A percentile compares a stretch with the other conserved stretches of the same genome.
These are phyloP conservation scores for Paraplagusia blochii DNA, from an alignment of 2,113 vertebrate species.

Conservation along the genomic window DNA sequence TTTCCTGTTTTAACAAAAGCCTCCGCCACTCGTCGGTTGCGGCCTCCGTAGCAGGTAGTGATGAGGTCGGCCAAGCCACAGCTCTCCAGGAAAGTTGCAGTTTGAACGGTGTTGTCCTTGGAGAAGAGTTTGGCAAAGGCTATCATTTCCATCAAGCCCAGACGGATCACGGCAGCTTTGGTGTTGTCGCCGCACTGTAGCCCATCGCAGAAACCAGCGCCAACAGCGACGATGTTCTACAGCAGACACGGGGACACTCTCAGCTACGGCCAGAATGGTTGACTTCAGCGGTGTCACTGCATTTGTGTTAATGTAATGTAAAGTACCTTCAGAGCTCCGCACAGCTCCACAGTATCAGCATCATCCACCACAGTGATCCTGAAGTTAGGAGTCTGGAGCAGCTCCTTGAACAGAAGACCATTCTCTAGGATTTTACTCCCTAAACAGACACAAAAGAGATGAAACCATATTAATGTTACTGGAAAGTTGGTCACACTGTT, in stretches of 20 bases:
- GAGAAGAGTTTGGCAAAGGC: constrained; percentile 83
- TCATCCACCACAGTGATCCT: constrained; percentile 87
- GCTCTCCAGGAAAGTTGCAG: constrained; percentile 87
- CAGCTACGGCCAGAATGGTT: background rate
- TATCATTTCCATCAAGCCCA: constrained; percentile 93
- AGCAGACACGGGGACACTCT: constrained; percentile 1
- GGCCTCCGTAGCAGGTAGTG: constrained; percentile 87
- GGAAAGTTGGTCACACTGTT: too few relatives aligned
- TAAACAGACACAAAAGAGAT: constrained; percentile 29
- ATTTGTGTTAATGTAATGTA: background rate
- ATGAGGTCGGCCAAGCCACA: constrained; percentile 90
- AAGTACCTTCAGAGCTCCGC: constrained; percentile 90
- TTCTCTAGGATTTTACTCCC: constrained; percentile 86
- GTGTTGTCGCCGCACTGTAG: constrained; percentile 88
- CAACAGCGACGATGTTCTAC: constrained; percentile 88
- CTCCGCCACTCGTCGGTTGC: constrained; percentile 87
- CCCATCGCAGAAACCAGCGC: constrained; percentile 89
- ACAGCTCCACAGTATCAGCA: constrained; percentile 88
- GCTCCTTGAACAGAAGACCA: constrained; percentile 89
- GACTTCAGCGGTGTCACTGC: background rate
- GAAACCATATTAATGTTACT: too few relatives aligned
- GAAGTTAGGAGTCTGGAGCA: constrained; percentile 88
- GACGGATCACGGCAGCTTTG: constrained; percentile 88
- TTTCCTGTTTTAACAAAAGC: constrained; percentile 84
- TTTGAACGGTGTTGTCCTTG: constrained; percentile 69